phyloP scores from a whole-genome alignment of 2,888 invertebrate species.

The Spodoptera picta region DNA sequence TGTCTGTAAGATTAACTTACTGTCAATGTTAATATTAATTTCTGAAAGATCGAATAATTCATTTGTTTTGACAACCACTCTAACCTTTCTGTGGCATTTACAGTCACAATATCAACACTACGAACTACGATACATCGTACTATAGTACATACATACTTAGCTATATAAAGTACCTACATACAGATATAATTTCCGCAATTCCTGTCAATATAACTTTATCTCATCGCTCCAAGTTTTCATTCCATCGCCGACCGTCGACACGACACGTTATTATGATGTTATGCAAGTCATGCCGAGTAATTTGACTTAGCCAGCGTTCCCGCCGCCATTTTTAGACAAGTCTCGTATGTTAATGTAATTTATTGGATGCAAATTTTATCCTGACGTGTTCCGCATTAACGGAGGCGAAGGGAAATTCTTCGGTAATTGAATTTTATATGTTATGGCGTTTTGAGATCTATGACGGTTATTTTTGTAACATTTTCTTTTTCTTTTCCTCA shows the following conservation, averaged over 20 bases:
- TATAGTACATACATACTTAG: too few species aligned
- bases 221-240: slow-evolving; percentile 18
- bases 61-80: too few species aligned
- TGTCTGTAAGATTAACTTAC: too few species aligned
- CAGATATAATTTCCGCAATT: slow-evolving; percentile 13
- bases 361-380: slow-evolving; percentile 44
- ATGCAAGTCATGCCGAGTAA: slow-evolving; percentile 42
- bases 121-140: too few species aligned
- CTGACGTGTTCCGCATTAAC: slow-evolving; percentile 19
- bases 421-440: slow-evolving; percentile 20
- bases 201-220: slow-evolving; percentile 30
- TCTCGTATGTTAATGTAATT: slow-evolving; percentile 39
- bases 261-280: slow-evolving; percentile 29
- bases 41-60: too few species aligned
- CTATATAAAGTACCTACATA: background rate
- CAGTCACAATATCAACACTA: too few species aligned
- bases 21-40: too few species aligned
- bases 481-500: background rate
- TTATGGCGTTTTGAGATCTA: slow-evolving; percentile 6
- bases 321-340: slow-evolving; percentile 46
- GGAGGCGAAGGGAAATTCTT: slow-evolving; percentile 2
- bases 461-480: background rate
- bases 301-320: slow-evolving; percentile 18
- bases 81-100: too few species aligned
- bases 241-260: slow-evolving; percentile 16